A percentile compares a stretch with the other conserved stretches of the same genome.
These are phyloP conservation scores for Drosophila macrospina DNA, from an alignment of 2,888 invertebrate species.

Conservation along the genomic window DNA sequence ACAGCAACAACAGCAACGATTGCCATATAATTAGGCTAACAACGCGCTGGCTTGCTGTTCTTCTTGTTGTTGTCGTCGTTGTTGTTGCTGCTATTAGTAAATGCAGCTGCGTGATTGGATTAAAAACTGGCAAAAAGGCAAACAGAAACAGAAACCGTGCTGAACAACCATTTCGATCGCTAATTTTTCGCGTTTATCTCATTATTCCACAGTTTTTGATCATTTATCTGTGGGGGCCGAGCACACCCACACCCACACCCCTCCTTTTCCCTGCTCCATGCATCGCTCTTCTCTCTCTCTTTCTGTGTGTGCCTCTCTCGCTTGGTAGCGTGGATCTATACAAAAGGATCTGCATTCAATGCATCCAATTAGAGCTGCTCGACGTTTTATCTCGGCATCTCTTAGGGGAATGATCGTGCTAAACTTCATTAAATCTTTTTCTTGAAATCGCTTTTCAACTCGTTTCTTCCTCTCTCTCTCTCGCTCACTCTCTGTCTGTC, in stretches of 20 bases:
- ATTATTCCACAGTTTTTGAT: slow-evolving; percentile 80
- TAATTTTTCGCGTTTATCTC: slow-evolving; percentile 84
- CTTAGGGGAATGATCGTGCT: slow-evolving; percentile 75
- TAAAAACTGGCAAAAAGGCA: slow-evolving; percentile 52
- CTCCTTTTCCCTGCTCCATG: background rate
- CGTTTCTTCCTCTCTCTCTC: slow-evolving; percentile 23
- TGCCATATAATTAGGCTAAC: slow-evolving; percentile 69
- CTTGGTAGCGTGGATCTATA: slow-evolving; percentile 1
- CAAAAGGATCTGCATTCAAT: slow-evolving; percentile 61
- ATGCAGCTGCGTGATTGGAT: slow-evolving; percentile 81
- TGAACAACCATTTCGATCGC: slow-evolving; percentile 70
- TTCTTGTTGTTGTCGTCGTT: slow-evolving; percentile 20
- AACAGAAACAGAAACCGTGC: slow-evolving; percentile 34
- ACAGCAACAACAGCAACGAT: slow-evolving; percentile 37
- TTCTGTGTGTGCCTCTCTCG: background rate
- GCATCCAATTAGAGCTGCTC: slow-evolving; percentile 74
- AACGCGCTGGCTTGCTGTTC: slow-evolving; percentile 43
- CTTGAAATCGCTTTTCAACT: slow-evolving; percentile 50
- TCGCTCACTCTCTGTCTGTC: background rate
- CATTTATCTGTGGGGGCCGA: slow-evolving; percentile 74
- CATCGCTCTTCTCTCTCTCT: too few species aligned
- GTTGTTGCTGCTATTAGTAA: slow-evolving; percentile 60
- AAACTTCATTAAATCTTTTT: slow-evolving; percentile 81
- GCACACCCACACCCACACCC: slow-evolving; percentile 5
- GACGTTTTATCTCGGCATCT: slow-evolving; percentile 47